Evolutionary conservation across 2,797 vertebrate species (phyloP).

Genomic region (Paedocypris micromegethes): DNA sequence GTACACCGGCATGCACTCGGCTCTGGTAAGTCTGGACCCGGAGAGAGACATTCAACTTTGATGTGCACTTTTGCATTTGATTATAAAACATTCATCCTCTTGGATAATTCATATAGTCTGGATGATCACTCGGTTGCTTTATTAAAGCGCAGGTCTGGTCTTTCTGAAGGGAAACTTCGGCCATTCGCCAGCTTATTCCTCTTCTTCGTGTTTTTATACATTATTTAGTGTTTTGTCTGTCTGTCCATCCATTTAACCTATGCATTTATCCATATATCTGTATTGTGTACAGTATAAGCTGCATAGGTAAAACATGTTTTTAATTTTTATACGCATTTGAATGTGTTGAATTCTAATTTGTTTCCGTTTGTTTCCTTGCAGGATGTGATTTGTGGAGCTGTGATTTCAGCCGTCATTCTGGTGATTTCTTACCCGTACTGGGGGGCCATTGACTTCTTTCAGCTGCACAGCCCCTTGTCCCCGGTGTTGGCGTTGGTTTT

Average conservation of each 20-base stretch:
- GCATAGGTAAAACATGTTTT: no score
- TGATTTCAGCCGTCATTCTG: slow-evolving; percentile 72
- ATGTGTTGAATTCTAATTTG: not conserved
- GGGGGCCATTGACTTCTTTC: slow-evolving; percentile 75
- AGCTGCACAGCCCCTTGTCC: slow-evolving; percentile 74
- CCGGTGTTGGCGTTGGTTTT: slow-evolving; percentile 68
- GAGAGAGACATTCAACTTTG: slow-evolving; percentile 1
- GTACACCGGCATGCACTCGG: slow-evolving; percentile 94
- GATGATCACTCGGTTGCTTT: not conserved
- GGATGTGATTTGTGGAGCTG: slow-evolving; percentile 84
- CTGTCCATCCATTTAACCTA: no score
- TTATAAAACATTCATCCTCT: slow-evolving; percentile 50
- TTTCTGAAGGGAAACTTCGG: not conserved
- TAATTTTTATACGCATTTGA: no score
- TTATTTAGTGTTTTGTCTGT: no score
- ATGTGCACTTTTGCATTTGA: slow-evolving; percentile 8
- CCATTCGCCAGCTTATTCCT: not conserved
- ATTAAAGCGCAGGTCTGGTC: slow-evolving; percentile 1
- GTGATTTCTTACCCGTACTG: slow-evolving; percentile 75
- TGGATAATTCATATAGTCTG: slow-evolving; percentile 15
- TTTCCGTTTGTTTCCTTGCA: slow-evolving; percentile 49
- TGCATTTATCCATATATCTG: no score
- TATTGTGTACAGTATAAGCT: no score
- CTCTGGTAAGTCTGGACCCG: slow-evolving; percentile 78
- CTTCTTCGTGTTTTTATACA: no score